Percentiles rank a stretch among this genome's conserved stretches.
Evolutionary conservation across 1,140 invertebrate genomes (phyloP).

Genomic region (Calycopis cecrops): DNA sequence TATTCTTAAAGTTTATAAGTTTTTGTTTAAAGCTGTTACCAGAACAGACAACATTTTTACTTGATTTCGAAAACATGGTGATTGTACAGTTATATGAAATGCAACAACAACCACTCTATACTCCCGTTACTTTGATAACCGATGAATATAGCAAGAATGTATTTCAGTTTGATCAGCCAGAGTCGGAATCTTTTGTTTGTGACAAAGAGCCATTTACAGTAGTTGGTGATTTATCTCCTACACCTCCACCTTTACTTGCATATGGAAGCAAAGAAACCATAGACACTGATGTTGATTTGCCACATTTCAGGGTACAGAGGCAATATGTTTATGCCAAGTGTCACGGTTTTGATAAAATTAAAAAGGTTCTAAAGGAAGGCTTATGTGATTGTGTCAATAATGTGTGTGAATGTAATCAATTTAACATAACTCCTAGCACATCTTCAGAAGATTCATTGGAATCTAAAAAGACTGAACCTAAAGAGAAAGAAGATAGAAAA

Average conservation of each 20-base stretch:
- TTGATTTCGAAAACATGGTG: conserved; percentile 60
- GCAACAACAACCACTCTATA: conserved; percentile 33
- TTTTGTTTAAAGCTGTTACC: conserved; percentile 58
- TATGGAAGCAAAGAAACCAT: conserved; percentile 60
- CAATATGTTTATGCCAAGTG: conserved; percentile 62
- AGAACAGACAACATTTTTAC: conserved; percentile 58
- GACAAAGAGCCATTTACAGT: conserved; percentile 44
- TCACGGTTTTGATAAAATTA: conserved; percentile 54
- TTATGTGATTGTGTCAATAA: conserved; percentile 48
- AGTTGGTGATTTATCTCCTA: conserved; percentile 40
- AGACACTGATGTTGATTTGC: conserved; percentile 47
- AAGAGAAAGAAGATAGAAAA: no score
- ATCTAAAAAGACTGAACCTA: background rate
- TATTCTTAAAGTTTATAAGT: conserved; percentile 63
- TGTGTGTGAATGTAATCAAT: no score
- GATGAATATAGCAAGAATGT: conserved; percentile 34
- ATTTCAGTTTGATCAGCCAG: conserved; percentile 40
- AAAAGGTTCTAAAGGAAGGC: conserved; percentile 42
- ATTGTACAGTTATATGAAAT: conserved; percentile 61
- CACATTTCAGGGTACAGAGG: conserved; percentile 45
- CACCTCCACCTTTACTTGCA: conserved; percentile 33
- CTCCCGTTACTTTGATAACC: conserved; percentile 41
- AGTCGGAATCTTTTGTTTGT: conserved; percentile 28
- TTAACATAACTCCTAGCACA: no score
- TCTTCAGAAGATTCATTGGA: no score